phyloP scores from a whole-genome alignment of 2,797 vertebrate species.

The Sphenodon punctatus region DNA sequence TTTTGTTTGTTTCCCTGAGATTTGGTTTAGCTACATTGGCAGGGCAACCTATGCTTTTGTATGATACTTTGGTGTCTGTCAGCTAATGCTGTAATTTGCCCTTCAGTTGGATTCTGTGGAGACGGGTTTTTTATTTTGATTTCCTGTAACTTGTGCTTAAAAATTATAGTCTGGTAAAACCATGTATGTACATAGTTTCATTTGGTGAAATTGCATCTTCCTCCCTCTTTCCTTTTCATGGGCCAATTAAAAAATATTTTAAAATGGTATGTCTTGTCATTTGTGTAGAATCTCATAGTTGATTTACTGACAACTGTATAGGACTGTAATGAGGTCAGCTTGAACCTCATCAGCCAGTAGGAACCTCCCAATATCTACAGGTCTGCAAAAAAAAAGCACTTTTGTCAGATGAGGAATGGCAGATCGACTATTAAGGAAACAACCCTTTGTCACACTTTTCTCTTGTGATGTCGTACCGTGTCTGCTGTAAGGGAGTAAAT shows the following conservation, averaged over 20 bases:
- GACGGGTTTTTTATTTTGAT: background rate
- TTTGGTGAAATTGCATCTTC: background rate
- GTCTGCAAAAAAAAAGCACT: too few relatives aligned
- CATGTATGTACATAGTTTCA: background rate
- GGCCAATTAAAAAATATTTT: constrained; percentile 36
- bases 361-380: too few relatives aligned
- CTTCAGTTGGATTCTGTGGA: background rate
- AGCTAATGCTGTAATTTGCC: too few relatives aligned
- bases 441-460: rapidly evolving
- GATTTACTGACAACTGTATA: background rate
- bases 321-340: too few relatives aligned
- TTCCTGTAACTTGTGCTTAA: constrained; percentile 1
- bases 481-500: too few relatives aligned
- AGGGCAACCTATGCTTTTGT: background rate
- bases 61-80: background rate
- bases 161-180: background rate
- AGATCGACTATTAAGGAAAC: too few relatives aligned
- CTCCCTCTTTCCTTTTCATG: background rate
- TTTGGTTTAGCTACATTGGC: background rate
- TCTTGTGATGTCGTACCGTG: background rate
- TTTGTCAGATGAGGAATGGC: too few relatives aligned
- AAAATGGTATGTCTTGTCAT: background rate
- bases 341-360: too few relatives aligned
- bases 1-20: background rate
- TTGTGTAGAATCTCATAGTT: background rate